These are phyloP conservation scores for Pegoplata infirma DNA, from an alignment of 2,888 invertebrate species.

Conservation along the genomic window DNA sequence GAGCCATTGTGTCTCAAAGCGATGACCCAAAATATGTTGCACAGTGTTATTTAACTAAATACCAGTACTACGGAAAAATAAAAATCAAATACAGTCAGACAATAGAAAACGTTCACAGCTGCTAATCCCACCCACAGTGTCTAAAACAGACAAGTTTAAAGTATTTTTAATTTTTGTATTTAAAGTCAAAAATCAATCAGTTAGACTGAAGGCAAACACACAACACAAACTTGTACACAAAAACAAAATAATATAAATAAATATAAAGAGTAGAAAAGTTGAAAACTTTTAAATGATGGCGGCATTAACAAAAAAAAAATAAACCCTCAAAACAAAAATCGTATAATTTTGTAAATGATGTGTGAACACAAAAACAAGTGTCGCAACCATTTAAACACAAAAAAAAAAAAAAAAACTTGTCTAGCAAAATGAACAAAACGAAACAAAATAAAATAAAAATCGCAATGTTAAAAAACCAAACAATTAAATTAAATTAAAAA, in stretches of 20 bases:
- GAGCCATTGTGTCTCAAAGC: too few species aligned
- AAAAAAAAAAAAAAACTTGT: slow-evolving; percentile 15
- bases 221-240: slow-evolving; percentile 11
- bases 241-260: slow-evolving; percentile 11
- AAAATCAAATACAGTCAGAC: background rate
- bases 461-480: background rate
- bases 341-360: slow-evolving; percentile 45
- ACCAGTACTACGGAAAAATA: background rate
- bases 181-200: slow-evolving; percentile 54
- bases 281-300: slow-evolving; percentile 33
- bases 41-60: too few species aligned
- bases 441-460: background rate
- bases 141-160: background rate
- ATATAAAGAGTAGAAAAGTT: slow-evolving; percentile 35
- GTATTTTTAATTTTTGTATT: slow-evolving; percentile 6
- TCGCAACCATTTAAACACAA: slow-evolving; percentile 46
- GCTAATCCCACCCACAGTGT: slow-evolving; percentile 42
- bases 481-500: background rate
- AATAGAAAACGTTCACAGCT: slow-evolving; percentile 10
- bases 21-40: too few species aligned
- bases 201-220: slow-evolving; percentile 11
- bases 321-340: slow-evolving; percentile 12
- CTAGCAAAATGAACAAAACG: background rate
- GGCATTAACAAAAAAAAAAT: background rate
- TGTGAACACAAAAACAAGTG: slow-evolving; percentile 56